These are phyloP conservation scores for Poeciliopsis prolifica DNA, from an alignment of 2,113 vertebrate species.

Conservation along the genomic window DNA sequence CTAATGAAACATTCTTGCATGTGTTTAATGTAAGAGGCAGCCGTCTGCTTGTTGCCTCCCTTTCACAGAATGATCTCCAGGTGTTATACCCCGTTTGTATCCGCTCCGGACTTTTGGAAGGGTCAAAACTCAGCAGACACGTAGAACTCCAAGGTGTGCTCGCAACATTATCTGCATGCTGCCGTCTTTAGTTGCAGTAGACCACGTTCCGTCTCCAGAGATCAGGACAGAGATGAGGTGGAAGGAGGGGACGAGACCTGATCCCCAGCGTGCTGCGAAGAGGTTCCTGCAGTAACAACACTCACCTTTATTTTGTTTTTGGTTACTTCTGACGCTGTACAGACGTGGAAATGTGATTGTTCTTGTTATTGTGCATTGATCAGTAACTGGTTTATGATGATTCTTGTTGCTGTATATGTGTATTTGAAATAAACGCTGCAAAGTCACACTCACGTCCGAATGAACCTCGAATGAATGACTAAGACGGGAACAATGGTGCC, in stretches of 20 bases:
- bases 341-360: conserved; percentile 94
- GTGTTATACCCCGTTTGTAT: neutral
- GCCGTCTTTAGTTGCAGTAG: conserved; percentile 27
- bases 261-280: conserved; percentile 16
- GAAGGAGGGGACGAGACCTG: conserved; percentile 1
- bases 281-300: conserved; percentile 65
- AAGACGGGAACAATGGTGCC: conserved; percentile 35
- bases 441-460: conserved; percentile 48
- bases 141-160: too few relatives aligned
- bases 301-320: conserved; percentile 12
- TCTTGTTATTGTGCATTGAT: conserved; percentile 91
- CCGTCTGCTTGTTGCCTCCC: neutral
- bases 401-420: conserved; percentile 95
- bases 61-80: too few relatives aligned
- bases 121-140: too few relatives aligned
- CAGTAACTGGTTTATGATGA: conserved; percentile 96
- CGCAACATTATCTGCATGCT: conserved; percentile 73
- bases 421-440: conserved; percentile 98
- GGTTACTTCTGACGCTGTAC: conserved; percentile 80
- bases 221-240: conserved; percentile 22
- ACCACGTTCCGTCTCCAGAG: conserved; percentile 48
- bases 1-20: too few relatives aligned
- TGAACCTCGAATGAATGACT: too few relatives aligned
- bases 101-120: conserved; percentile 26
- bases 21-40: conserved; percentile 38